Evolutionary conservation across 1,140 invertebrate species (phyloP), one percentile per base, ranked within the genome.

Genomic region (Parasteatoda tepidariorum): DNA sequence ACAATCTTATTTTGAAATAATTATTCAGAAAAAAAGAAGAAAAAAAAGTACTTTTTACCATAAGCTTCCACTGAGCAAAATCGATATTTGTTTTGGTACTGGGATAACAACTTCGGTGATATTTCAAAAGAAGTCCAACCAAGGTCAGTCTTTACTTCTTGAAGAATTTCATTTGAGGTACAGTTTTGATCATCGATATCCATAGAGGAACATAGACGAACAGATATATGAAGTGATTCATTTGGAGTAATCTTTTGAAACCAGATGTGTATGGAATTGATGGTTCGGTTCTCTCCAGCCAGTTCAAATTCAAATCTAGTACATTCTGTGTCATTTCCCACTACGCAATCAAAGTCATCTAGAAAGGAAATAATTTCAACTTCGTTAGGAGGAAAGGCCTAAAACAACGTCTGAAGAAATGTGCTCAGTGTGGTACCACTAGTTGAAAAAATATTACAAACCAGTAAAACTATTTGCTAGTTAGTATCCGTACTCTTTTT

Each of bases 111-210:
- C 6, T 33, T 73, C 1, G 11, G 22, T 4, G 70, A 33, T 22
- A 73, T 6, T 31, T 73, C 54, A 31, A 24, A 73, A 11, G 59
- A 33, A 22, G 26, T 26, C 70, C 70, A 73, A 22, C 48, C 70
- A 13, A n/a, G n/a, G 28, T 73, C 70, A 6, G 13, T 30, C 26
- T 59, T 73, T 7, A 73, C 30, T n/a, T 73, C 54, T 3, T 7
- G 18, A 2, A 59, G 28, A 6, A 7, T 73, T 22, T 57, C n/a
- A 0, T 31, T 13, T n/a, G 30, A 4, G 15, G 30, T 28, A 15
- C 70, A 73, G 2, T 6, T 3, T 22, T 59, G 70, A n/a, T 73
- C 54, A 2, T 73, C 70, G 22, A 3, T 30, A 4, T 57, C 48
- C 28, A 33, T 4, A 24, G 70, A 59, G 22, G 2, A 13, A 11